Evolutionary conservation across 2,113 vertebrate genomes (phyloP).

Genomic region (Cyanoramphus novaezelandiae): DNA sequence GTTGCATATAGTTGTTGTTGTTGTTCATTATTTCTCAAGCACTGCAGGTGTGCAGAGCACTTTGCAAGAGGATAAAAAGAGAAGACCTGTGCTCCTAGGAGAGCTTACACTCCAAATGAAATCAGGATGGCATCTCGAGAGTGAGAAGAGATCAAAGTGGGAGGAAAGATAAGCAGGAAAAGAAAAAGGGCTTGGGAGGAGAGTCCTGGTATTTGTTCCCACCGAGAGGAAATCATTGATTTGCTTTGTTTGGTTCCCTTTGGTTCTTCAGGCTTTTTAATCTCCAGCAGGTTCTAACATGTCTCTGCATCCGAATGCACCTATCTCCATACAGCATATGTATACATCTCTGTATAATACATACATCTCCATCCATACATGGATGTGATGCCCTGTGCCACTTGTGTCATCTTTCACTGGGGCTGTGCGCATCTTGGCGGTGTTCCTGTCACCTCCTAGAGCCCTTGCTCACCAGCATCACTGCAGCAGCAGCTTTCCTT

Average conservation of each 20-base stretch:
- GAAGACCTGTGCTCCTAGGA: not conserved
- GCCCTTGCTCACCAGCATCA: not conserved
- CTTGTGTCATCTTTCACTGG: not conserved
- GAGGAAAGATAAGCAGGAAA: not conserved
- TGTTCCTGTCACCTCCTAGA: fast-evolving
- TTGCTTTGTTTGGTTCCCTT: not conserved
- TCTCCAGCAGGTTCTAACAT: not conserved
- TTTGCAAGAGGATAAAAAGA: not conserved
- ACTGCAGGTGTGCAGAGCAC: not conserved
- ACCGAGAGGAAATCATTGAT: not conserved
- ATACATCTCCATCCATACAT: fast-evolving
- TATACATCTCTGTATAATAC: not conserved
- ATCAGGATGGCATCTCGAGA: not conserved
- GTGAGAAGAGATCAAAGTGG: not conserved
- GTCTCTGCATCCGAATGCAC: fast-evolving
- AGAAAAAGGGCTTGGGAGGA: not conserved
- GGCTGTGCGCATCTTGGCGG: not conserved
- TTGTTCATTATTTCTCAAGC: not conserved
- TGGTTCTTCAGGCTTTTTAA: not conserved
- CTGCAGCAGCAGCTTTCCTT: not conserved
- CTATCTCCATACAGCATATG: not conserved
- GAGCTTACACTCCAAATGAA: not conserved
- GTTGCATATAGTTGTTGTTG: not conserved
- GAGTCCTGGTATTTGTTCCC: not conserved
- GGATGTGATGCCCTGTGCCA: fast-evolving